Evolutionary conservation across 2,113 vertebrate genomes (phyloP), one percentile per base, ranked within the genome.

Genomic region (Sarotherodon lohbergeri): DNA sequence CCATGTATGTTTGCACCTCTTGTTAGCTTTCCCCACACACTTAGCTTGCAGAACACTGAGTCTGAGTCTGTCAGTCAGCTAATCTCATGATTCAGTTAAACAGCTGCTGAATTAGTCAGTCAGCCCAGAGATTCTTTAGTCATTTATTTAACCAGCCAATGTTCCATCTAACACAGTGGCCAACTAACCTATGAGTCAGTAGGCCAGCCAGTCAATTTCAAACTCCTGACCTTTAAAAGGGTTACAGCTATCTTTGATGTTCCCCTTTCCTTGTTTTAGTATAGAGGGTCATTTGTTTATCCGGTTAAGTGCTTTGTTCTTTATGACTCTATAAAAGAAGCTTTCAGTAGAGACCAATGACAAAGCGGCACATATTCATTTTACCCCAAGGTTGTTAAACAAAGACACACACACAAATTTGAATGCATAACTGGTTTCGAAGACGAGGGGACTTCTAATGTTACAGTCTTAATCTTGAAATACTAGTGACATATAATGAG

Each of bases 261-360:
- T 86, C 81, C 24, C 76, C 82, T 87, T 88, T 89, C 90, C 90
- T 79, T 86, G 86, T 92, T 92, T 89, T 66, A 86, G 61, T 83
- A 34, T 71, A 83, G 76, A 7, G 82, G 78, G 81, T 88, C 79
- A 91, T 94, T 94, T 93, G 91, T 93, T 95, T 94, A 93, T 88
- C 86, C 82, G 83, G 81, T 88, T 88, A 91, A 91, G 88, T 85
- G 88, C 93, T 94, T 88, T 91, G 89, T 81, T 91, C 92, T 94
- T 95, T 92, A 95, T 80, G 89, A 88, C 80, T 84, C 92, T 22
- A 89, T 94, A 91, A 93, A 95, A 88, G 73, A 84, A 82, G 85
- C 80, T 71, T 48, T 66, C 52, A 29, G 34, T 80, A 39, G 82
- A 88, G 68, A 54, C 59, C n/a, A 32, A 54, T 16, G 34, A 66